Evolutionary conservation across 2,888 invertebrate species (phyloP).

Genomic region (Apeira syringaria): DNA sequence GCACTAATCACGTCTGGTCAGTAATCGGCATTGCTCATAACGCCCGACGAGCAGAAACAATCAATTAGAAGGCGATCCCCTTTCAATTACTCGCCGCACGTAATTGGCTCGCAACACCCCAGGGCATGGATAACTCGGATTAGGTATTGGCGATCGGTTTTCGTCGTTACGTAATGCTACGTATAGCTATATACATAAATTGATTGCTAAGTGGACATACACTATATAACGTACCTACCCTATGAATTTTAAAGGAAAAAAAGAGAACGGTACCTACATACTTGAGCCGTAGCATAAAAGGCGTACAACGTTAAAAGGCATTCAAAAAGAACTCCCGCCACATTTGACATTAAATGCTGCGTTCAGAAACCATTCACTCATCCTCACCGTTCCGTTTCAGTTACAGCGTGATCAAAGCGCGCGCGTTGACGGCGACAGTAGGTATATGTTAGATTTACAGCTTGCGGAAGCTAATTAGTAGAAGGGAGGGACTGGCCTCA

Average conservation of each 20-base stretch:
- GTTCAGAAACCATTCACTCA: slow-evolving; percentile 68
- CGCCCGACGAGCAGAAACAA: slow-evolving; percentile 72
- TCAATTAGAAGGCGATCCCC: slow-evolving; percentile 76
- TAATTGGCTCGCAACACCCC: slow-evolving; percentile 64
- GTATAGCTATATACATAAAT: neutral
- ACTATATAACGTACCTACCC: too few relatives aligned
- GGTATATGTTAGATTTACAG: slow-evolving; percentile 73
- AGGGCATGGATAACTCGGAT: slow-evolving; percentile 43
- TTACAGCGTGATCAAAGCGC: slow-evolving; percentile 70
- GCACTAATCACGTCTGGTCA: slow-evolving; percentile 12
- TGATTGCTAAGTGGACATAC: too few relatives aligned
- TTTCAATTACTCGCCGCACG: slow-evolving; percentile 73
- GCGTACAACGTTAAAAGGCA: too few relatives aligned
- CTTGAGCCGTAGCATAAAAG: too few relatives aligned
- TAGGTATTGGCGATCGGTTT: slow-evolving; percentile 23
- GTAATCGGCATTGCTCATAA: slow-evolving; percentile 69
- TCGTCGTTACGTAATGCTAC: slow-evolving; percentile 15
- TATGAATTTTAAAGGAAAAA: too few relatives aligned
- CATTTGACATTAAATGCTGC: slow-evolving; percentile 73
- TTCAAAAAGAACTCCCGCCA: slow-evolving; percentile 56
- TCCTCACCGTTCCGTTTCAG: slow-evolving; percentile 67
- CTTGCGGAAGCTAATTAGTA: slow-evolving; percentile 79
- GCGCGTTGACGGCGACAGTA: slow-evolving; percentile 64
- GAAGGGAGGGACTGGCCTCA: slow-evolving; percentile 49
- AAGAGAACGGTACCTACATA: neutral